These are phyloP conservation scores for Bergia puertoricense DNA, from an alignment of 92 coral and sea anemone species.

Conservation along the genomic window DNA sequence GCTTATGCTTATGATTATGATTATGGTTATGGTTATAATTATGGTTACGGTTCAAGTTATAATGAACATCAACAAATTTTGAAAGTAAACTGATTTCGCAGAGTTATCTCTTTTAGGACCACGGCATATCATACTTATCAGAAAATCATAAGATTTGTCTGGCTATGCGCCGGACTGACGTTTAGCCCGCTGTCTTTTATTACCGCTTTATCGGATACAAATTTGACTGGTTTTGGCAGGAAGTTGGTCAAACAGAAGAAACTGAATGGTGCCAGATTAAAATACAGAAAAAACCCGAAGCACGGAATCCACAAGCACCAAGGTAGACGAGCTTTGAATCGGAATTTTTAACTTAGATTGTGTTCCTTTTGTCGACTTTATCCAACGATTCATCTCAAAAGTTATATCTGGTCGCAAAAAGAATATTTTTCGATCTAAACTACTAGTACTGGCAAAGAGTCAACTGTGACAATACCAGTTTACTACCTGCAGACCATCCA, in stretches of 20 bases:
- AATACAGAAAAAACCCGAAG: background rate
- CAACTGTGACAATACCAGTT: background rate
- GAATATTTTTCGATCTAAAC: background rate
- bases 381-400: background rate
- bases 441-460: too few relatives aligned
- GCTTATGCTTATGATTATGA: too few relatives aligned
- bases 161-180: background rate
- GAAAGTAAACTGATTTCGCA: background rate
- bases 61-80: too few relatives aligned
- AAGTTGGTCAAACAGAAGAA: background rate
- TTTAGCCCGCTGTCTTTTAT: background rate
- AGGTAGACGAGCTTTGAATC: too few relatives aligned
- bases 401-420: background rate
- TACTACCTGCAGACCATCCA: background rate
- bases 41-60: too few relatives aligned
- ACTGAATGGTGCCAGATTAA: background rate
- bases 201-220: background rate
- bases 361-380: background rate
- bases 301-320: slow-evolving; percentile 1
- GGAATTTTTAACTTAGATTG: background rate
- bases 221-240: background rate
- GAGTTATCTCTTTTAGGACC: background rate
- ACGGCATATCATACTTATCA: background rate
- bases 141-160: background rate
- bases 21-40: too few relatives aligned